Evolutionary conservation across 2,888 invertebrate species (phyloP), one percentile per base, ranked within the genome.

Genomic region (Euplexia lucipara): DNA sequence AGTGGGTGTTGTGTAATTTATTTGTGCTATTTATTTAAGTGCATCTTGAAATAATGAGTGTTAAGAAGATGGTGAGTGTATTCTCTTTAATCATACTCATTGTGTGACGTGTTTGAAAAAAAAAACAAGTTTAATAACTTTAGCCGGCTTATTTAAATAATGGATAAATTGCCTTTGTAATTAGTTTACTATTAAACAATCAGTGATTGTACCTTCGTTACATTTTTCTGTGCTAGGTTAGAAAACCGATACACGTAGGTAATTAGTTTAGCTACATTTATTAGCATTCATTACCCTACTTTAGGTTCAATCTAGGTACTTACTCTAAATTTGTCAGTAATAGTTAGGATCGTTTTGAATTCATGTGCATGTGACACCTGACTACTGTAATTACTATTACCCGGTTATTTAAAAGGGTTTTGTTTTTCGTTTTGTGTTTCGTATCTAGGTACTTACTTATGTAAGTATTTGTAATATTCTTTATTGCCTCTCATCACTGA

Each of bases 1-100:
- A 86, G 87, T 88, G 86, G 84, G 75, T 84, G 87, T 78, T 71
- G 77, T 81, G 75, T 71, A 47, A 67, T 71, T 73, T 58, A 53
- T 63, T 56, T 81, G 81, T 85, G 81, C 77, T 78, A 81, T 76
- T 79, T 78, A 75, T 71, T 78, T 49, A 73, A 83, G 81, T 84
- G 80, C 52, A 78, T 70, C 58, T 75, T 68, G 32, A 64, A 75
- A 75, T 58, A n/a, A 80, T 79, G 80, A 81, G 78, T 78, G 81
- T 60, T 42, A 78, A 57, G 67, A 81, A 70, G 68, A 76, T 75
- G 73, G 79, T 81, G 54, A 78, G 80, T 72, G 72, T 35, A 18
- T 32, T 71, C 54, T 26, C 20, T 49, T 60, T 20, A 10, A 47
- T 41, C 12, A 18, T 49, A 2, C 4, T 14, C 18, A 49, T 32